Conservation (phyloP, 2,888 invertebrate species). For the Dynastes grantii region DNA sequence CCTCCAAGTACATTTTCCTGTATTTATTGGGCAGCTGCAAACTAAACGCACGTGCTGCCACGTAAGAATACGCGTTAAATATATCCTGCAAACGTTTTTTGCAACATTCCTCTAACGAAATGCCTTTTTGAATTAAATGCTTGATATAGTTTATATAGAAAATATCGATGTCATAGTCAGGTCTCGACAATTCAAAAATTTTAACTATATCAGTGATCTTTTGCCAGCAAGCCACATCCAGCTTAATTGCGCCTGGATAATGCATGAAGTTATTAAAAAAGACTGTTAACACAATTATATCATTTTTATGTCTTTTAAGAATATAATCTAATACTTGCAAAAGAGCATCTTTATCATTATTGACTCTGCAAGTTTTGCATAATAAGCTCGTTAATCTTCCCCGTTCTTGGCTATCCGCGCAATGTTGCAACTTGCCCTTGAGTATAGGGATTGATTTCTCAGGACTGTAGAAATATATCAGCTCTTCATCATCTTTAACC, state of each 20-base stretch:
- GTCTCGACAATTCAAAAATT: constrained; percentile 24
- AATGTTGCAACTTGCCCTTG: constrained; percentile 33
- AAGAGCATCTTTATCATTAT: constrained; percentile 7
- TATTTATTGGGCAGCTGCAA: not conserved
- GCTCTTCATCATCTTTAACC: constrained; percentile 24
- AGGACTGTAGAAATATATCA: constrained; percentile 25
- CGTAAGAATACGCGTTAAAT: not conserved
- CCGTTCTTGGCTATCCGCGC: constrained; percentile 15
- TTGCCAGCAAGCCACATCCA: constrained; percentile 19
- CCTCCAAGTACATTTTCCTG: constrained; percentile 18
- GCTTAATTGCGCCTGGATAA: not conserved
- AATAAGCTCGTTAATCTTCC: not conserved
- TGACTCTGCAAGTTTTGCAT: constrained; percentile 16
- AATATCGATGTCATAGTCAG: not conserved
- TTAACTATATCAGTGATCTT: constrained; percentile 12
- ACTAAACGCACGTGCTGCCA: not conserved
- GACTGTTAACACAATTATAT: constrained; percentile 17
- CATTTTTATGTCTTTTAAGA: constrained; percentile 33
- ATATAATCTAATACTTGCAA: constrained; percentile 24
- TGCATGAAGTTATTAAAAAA: constrained; percentile 23
- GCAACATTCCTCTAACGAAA: constrained; percentile 15
- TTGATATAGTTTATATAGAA: constrained; percentile 17
- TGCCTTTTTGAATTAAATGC: not conserved
- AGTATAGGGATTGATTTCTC: constrained; percentile 40
- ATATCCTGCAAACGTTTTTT: constrained; percentile 18